Evolutionary conservation across 2,113 vertebrate species (phyloP).

Genomic region (Brachypteracias leptosomus): DNA sequence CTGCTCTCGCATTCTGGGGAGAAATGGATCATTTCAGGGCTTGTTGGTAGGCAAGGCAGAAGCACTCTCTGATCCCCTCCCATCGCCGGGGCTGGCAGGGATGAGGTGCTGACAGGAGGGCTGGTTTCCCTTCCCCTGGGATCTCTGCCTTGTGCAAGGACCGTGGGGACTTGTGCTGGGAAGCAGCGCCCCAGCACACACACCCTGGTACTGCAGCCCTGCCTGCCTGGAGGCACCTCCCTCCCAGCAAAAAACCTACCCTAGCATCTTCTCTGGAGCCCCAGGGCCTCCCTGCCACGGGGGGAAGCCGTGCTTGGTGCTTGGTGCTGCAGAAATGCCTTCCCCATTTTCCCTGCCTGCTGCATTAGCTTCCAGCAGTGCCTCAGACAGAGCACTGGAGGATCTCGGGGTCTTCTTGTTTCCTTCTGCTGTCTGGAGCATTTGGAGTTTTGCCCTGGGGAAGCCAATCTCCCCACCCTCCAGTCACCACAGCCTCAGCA

Average conservation of each 20-base stretch:
- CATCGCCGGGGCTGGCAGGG: constrained; percentile 21
- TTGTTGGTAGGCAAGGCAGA: neutral
- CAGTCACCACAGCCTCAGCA: neutral
- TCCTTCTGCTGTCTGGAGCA: neutral
- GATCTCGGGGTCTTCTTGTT: neutral
- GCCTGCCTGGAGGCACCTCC: too few species aligned
- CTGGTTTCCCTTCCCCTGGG: neutral
- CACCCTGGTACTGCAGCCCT: neutral
- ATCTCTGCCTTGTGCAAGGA: neutral
- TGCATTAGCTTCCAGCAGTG: neutral
- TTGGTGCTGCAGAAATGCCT: too few species aligned
- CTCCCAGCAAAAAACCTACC: too few species aligned
- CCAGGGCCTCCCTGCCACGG: neutral
- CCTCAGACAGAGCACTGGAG: neutral
- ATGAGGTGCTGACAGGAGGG: neutral
- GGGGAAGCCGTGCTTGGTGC: rapidly evolving
- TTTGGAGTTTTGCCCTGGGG: neutral
- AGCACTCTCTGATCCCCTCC: neutral
- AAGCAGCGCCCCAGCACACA: neutral
- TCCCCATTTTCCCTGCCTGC: neutral
- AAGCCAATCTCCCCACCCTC: neutral
- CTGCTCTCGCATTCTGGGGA: neutral
- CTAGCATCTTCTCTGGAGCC: neutral
- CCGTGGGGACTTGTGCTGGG: neutral
- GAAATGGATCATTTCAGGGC: neutral